Evolutionary conservation across 2,113 vertebrate genomes (phyloP).

Genomic region (Pardalotus punctatus): DNA sequence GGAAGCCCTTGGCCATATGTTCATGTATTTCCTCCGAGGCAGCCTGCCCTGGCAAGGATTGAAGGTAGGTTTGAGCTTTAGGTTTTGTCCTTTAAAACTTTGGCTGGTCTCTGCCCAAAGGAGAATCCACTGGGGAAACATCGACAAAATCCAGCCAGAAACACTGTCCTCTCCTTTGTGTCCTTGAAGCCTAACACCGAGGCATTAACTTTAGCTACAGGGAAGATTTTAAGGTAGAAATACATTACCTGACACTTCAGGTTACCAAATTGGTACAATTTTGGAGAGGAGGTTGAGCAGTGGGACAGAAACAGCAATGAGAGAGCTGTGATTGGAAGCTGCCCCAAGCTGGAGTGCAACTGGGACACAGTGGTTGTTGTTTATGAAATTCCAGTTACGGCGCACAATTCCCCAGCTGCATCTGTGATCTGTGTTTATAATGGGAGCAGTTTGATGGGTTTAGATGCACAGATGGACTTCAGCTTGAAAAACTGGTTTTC

Average conservation of each 20-base stretch:
- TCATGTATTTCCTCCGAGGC: slow-evolving; percentile 99
- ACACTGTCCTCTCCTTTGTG: not conserved
- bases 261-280: not conserved
- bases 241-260: not conserved
- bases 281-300: not conserved
- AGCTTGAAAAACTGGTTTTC: not conserved
- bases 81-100: not conserved
- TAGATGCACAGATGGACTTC: slow-evolving; percentile 9
- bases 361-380: not conserved
- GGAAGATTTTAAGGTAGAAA: not conserved
- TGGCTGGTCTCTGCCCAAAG: not conserved
- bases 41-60: slow-evolving; percentile 98
- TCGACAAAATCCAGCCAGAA: not conserved
- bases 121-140: not conserved
- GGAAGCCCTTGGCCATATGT: slow-evolving; percentile 99
- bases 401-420: not conserved
- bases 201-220: not conserved
- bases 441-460: not conserved
- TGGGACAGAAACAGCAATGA: not conserved
- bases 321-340: not conserved
- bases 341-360: not conserved
- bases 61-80: slow-evolving; percentile 80
- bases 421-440: not conserved
- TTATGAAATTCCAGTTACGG: not conserved
- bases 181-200: not conserved